Percentiles rank a stretch among this genome's conserved stretches.
These are phyloP conservation scores for Cygnus olor DNA, from an alignment of 2,797 vertebrate species.

Conservation along the genomic window DNA sequence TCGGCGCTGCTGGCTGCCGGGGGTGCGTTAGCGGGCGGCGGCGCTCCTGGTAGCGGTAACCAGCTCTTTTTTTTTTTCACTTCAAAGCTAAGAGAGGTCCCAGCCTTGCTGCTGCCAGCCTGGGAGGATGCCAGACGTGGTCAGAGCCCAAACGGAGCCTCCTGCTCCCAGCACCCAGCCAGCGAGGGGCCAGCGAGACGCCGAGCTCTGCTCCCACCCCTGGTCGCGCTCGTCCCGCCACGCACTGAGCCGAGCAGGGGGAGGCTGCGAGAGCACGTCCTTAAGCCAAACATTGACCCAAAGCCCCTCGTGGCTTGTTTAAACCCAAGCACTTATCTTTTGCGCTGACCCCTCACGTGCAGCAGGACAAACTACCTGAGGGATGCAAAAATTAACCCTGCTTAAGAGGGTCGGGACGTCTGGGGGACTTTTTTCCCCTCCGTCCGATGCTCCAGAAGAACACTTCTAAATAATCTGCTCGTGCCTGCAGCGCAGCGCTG, in stretches of 20 bases:
- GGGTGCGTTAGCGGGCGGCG: background rate
- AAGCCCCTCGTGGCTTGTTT: background rate
- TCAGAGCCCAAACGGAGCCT: background rate
- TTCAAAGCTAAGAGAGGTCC: background rate
- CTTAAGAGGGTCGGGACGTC: background rate
- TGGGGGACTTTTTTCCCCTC: fast-evolving
- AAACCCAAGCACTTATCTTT: background rate
- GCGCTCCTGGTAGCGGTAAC: background rate
- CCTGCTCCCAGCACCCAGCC: background rate
- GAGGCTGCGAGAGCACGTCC: background rate
- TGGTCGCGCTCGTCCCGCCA: background rate
- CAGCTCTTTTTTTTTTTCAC: background rate
- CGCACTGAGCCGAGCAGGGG: background rate
- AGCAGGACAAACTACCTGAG: background rate
- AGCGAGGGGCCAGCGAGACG: background rate
- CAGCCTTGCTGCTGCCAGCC: background rate
- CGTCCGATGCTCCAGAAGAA: background rate
- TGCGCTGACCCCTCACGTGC: fast-evolving
- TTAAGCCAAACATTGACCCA: background rate
- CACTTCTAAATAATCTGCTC: fast-evolving
- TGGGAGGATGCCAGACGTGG: background rate
- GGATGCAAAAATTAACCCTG: background rate
- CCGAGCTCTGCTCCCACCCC: background rate
- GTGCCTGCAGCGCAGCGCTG: background rate
- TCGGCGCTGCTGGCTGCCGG: background rate